phyloP scores from a whole-genome alignment of 2,888 invertebrate species.

The Zele albiditarsus region DNA sequence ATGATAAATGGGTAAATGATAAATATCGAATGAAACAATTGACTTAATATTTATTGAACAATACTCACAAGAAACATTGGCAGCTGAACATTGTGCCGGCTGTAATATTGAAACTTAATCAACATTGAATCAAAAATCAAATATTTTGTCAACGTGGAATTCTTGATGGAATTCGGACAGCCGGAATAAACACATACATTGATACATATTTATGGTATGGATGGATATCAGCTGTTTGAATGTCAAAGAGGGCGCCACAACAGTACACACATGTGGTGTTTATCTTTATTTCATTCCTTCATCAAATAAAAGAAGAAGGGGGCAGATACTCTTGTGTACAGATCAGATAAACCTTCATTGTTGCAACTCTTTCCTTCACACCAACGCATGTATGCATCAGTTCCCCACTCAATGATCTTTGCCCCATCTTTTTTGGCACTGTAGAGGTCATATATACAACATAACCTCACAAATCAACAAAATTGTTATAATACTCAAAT shows the following conservation, averaged over 20 bases:
- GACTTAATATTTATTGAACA: not conserved
- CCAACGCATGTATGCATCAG: no score
- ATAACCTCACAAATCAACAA: no score
- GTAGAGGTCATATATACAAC: no score
- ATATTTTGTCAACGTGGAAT: constrained; percentile 45
- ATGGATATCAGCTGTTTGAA: not conserved
- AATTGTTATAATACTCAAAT: no score
- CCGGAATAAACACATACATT: constrained; percentile 16
- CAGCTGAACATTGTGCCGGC: constrained; percentile 42
- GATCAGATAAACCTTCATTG: no score
- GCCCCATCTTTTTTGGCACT: no score
- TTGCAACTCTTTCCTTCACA: no score
- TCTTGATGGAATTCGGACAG: not conserved
- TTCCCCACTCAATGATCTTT: no score
- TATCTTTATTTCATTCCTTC: not conserved
- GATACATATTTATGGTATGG: not conserved
- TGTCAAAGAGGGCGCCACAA: not conserved
- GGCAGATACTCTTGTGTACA: no score
- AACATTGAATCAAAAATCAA: not conserved
- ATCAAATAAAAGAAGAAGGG: no score
- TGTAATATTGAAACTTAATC: constrained; percentile 11
- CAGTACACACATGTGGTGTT: not conserved
- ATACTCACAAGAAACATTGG: constrained; percentile 44
- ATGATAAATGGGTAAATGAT: not conserved
- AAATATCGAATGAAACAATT: not conserved